These are phyloP conservation scores for Drosophila melanosoma DNA, from an alignment of 2,888 invertebrate genomes.

Conservation along the genomic window DNA sequence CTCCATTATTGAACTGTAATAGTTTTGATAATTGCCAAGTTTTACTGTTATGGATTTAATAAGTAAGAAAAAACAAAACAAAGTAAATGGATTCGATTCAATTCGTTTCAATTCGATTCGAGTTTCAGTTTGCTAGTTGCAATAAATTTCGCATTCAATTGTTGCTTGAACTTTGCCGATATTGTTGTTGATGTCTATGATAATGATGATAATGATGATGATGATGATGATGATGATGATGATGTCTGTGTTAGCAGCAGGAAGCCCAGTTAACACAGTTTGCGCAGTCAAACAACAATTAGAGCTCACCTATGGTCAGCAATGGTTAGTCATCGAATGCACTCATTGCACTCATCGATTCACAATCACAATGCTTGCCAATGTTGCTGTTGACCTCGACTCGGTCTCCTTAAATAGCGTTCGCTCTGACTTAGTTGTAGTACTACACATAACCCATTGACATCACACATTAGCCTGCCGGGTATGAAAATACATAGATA, in stretches of 20 bases:
- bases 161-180: conserved; percentile 61
- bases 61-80: conserved; percentile 44
- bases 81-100: conserved; percentile 42
- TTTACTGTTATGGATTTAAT: conserved; percentile 50
- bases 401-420: conserved; percentile 73
- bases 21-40: conserved; percentile 49
- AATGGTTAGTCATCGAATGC: conserved; percentile 44
- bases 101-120: conserved; percentile 45
- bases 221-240: conserved; percentile 7
- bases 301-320: conserved; percentile 40
- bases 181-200: conserved; percentile 18
- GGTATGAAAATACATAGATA: conserved; percentile 21
- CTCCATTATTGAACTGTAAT: conserved; percentile 63
- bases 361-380: conserved; percentile 45
- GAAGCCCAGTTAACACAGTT: conserved; percentile 53
- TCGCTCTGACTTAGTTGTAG: conserved; percentile 58
- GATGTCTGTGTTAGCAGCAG: conserved; percentile 78
- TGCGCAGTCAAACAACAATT: conserved; percentile 18
- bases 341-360: conserved; percentile 13
- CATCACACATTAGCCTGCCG: conserved; percentile 29
- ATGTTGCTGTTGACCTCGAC: conserved; percentile 64
- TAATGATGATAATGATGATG: not conserved
- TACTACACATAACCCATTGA: conserved; percentile 46
- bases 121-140: conserved; percentile 57
- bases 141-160: conserved; percentile 78